Conservation (phyloP, 2,113 vertebrate genomes). For the Gadus macrocephalus region DNA sequence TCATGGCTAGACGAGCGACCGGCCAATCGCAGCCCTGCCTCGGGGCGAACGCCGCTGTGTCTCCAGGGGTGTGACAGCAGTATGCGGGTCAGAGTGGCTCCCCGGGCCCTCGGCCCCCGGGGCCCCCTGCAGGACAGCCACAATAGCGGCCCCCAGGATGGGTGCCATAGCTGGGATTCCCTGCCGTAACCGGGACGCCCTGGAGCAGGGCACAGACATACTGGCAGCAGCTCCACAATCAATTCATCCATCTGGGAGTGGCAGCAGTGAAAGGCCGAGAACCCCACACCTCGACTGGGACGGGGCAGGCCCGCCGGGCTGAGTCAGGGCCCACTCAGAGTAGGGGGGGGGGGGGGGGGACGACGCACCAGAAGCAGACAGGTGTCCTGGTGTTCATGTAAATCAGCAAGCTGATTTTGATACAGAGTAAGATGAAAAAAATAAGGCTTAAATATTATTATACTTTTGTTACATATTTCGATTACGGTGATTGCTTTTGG, state of each 20-base stretch:
- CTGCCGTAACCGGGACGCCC: conserved; percentile 77
- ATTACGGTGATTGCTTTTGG: too few species aligned
- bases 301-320: conserved; percentile 58
- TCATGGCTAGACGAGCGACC: conserved; percentile 27
- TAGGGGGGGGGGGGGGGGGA: conserved; percentile 31
- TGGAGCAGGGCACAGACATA: conserved; percentile 76
- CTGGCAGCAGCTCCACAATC: conserved; percentile 75
- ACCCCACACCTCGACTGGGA: conserved; percentile 49
- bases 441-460: too few species aligned
- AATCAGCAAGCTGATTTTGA: background rate
- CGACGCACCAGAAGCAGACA: conserved; percentile 5
- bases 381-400: background rate
- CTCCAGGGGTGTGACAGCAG: conserved; percentile 81
- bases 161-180: conserved; percentile 80
- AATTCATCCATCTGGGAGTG: conserved; percentile 75
- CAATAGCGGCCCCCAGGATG: conserved; percentile 74
- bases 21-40: conserved; percentile 49
- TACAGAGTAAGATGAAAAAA: background rate
- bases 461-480: too few species aligned
- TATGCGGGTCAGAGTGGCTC: conserved; percentile 75
- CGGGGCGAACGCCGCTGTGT: conserved; percentile 60
- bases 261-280: conserved; percentile 52
- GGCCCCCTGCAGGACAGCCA: conserved; percentile 72
- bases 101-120: conserved; percentile 67
- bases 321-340: conserved; percentile 34